phyloP scores from a whole-genome alignment of 2,888 invertebrate species.

The Dugesia japonica region DNA sequence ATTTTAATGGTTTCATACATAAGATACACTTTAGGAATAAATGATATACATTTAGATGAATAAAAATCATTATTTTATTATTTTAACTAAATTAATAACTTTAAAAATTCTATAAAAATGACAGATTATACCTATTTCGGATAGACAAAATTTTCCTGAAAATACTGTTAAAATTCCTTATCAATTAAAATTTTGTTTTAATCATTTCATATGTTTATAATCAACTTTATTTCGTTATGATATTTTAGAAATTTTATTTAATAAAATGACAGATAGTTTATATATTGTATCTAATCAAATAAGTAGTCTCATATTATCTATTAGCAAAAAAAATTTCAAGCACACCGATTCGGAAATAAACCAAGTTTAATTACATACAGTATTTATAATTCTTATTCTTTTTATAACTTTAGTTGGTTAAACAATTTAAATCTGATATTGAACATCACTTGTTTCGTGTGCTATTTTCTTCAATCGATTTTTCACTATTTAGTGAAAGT shows the following conservation, averaged over 20 bases:
- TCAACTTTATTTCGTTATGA: conserved; percentile 12
- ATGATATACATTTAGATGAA: too few relatives aligned
- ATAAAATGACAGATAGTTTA: conserved; percentile 15
- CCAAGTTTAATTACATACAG: background rate
- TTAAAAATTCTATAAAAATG: too few relatives aligned
- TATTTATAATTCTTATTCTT: background rate
- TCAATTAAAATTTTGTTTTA: too few relatives aligned
- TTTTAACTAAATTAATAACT: too few relatives aligned
- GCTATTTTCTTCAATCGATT: conserved; percentile 73
- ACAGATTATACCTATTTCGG: too few relatives aligned
- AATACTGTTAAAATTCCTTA: too few relatives aligned
- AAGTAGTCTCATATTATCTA: background rate
- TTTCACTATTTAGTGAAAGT: conserved; percentile 54
- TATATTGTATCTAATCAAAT: background rate
- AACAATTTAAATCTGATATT: conserved; percentile 81
- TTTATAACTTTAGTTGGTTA: conserved; percentile 58
- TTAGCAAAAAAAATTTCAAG: conserved; percentile 5
- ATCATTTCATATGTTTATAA: background rate
- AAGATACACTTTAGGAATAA: too few relatives aligned
- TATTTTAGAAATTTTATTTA: background rate
- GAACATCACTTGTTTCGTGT: conserved; percentile 86
- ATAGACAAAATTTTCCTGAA: too few relatives aligned
- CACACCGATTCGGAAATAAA: background rate
- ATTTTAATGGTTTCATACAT: too few relatives aligned
- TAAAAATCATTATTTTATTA: too few relatives aligned